Evolutionary conservation across 2,113 vertebrate genomes (phyloP).

Genomic region (Dromiciops gliroides): DNA sequence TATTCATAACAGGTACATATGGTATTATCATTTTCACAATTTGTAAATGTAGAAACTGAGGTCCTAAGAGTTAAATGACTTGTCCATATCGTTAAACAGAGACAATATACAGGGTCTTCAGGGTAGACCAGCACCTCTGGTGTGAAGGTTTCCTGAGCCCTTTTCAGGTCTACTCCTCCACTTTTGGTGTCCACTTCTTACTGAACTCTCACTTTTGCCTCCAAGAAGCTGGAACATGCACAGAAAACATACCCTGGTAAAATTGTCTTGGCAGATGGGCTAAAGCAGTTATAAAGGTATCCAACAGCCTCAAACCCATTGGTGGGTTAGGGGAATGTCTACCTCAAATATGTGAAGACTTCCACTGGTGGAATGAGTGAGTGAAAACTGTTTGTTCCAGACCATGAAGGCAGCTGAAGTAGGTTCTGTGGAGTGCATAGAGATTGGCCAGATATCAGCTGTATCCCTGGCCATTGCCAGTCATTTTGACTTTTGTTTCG

Average conservation of each 20-base stretch:
- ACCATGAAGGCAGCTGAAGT: background rate
- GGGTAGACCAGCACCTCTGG: too few relatives aligned
- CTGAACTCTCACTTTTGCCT: too few relatives aligned
- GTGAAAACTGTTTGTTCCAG: background rate
- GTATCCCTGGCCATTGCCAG: too few relatives aligned
- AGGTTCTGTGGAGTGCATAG: background rate
- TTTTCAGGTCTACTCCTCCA: too few relatives aligned
- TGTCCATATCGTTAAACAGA: background rate
- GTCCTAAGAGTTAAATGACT: background rate
- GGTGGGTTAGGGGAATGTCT: background rate
- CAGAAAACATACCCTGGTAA: background rate
- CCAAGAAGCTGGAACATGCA: background rate
- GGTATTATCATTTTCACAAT: background rate
- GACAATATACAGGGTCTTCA: too few relatives aligned
- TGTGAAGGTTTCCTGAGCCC: too few relatives aligned
- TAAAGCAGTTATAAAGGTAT: background rate
- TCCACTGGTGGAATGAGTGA: background rate
- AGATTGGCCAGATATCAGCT: background rate
- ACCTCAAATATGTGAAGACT: background rate
- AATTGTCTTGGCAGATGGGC: background rate
- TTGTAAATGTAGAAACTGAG: background rate
- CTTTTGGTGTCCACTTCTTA: too few relatives aligned
- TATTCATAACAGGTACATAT: background rate
- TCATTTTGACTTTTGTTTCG: too few relatives aligned
- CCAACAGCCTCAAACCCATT: background rate